Evolutionary conservation across 2,888 invertebrate genomes (phyloP), one percentile per base, ranked within the genome.

Genomic region (Drosophila prostipennis): DNA sequence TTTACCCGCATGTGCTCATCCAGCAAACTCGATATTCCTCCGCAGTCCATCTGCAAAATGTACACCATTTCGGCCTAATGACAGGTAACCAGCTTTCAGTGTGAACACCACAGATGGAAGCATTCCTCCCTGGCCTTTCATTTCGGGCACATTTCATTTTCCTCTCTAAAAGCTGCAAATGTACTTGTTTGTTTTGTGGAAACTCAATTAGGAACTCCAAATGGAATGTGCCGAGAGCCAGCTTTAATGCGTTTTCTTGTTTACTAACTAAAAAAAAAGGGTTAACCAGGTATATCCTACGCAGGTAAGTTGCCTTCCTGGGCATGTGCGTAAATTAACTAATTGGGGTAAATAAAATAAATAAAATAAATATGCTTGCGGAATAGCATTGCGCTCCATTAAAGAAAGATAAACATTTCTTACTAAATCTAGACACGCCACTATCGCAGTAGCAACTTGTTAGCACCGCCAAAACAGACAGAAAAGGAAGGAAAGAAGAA

Each of bases 341-440:
- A 80, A 80, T 83, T 82, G 72, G 78, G 72, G 32, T 32, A 46
- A 32, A 46, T 80, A 75, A 63, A 77, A 71, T 65, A 61, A 54
- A 43, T 59, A 67, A n/a, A n/a, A n/a, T n/a, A n/a, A n/a, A n/a
- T n/a, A n/a, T 68, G 70, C 65, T 59, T 45, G 65, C 39, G 34
- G 54, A 65, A 43, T 69, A 46, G 36, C 53, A 43, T 16, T 26
- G 52, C 14, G 61, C 37, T 59, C 52, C 72, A 61, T 71, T 60
- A 55, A 46, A 16, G 43, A 26, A 61, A 52, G 70, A 71, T 55
- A 71, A 71, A 71, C 61, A 45, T 45, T 61, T 55, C 49, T 58
- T 60, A 70, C 16, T 70, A 60, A 70, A 60, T 49, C 59, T 23
- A 59, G 42, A 37, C 68, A 69, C 58, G 68, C 49, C 58, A 68